Base-by-base conservation (phyloP, 2,113 vertebrate genomes). In the Rhabdornis inornatus region DNA sequence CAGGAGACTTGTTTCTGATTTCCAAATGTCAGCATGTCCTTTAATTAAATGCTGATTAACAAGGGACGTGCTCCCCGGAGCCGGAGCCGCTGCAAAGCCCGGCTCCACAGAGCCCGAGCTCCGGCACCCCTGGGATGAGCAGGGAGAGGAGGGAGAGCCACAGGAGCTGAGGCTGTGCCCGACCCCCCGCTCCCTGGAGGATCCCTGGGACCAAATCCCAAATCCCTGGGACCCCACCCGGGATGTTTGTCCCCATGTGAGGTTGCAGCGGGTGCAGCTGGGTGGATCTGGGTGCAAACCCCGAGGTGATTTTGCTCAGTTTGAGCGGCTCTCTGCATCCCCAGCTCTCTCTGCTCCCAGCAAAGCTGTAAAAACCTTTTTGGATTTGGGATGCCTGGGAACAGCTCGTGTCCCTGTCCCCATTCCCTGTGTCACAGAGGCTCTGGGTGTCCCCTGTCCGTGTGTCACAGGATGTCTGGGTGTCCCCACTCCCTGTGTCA, bases 41-140 rank as follows among this genome's bases (percentile, higher is more conserved):
- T 97, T 97, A 97, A 97, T 97, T 97, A 97, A 97, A 97, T 66
- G 91, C 94, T 97, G 96, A 97, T 97, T 97, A 97, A 94, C 95
- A 82, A 31, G 96, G 94, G 95, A 96, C 65, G 35, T 70, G 89
- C 95, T 95, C 95, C 95, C 94, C 70, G 60, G 86, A 39, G 55
- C 65, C 5, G 3, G 57, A 70, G 85, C 91, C 30, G 94, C 63
- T 33, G 18, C 35, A n/a, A 45, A 19, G 49, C 4, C 2, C 16
- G 40, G 0, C 33, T 77, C 45, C 31, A 0, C 20, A 1, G 78
- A 88, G 37, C 71, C 83, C 68, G 12, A 3, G 57, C 89, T 24
- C 72, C 35, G 14, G 16, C 31, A 2, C 6, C 92, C 33, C 2
- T 4, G 86, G 74, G 66, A 39, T 11, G 60, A 69, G 80, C 65